Percentiles rank a stretch among this genome's conserved stretches.
phyloP scores from a whole-genome alignment of 2,888 invertebrate genomes.

The Thera obeliscata region DNA sequence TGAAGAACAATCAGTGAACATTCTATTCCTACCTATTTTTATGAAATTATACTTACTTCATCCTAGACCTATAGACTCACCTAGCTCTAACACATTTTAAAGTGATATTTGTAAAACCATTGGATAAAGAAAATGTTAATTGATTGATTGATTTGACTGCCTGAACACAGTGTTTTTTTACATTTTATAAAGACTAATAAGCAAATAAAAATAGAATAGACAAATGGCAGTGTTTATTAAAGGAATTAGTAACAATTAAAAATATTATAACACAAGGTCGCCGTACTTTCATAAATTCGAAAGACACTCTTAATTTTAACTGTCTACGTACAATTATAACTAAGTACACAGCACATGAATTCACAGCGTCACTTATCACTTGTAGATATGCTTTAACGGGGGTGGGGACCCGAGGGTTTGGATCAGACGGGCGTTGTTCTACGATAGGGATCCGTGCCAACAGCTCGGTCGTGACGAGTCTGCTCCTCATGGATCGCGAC shows the following conservation, averaged over 20 bases:
- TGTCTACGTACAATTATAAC: conserved; percentile 58
- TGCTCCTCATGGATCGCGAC: conserved; percentile 58
- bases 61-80: too few relatives aligned
- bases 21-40: too few relatives aligned
- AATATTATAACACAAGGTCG: conserved; percentile 70
- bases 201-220: conserved; percentile 48
- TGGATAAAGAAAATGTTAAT: too few relatives aligned
- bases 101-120: too few relatives aligned
- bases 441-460: conserved; percentile 82
- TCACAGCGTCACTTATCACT: conserved; percentile 74
- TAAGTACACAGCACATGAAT: conserved; percentile 62
- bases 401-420: conserved; percentile 53
- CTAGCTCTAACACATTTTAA: too few relatives aligned
- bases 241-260: conserved; percentile 79
- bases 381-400: conserved; percentile 79
- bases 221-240: conserved; percentile 82
- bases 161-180: too few relatives aligned
- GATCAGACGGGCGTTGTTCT: conserved; percentile 86
- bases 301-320: conserved; percentile 62
- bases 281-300: conserved; percentile 78
- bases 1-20: too few relatives aligned
- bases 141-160: too few relatives aligned
- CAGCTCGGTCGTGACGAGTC: conserved; percentile 74
- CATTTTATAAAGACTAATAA: too few relatives aligned
- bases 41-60: too few relatives aligned